phyloP scores from a whole-genome alignment of 1,140 invertebrate genomes.

The Dinothrombium tinctorium region DNA sequence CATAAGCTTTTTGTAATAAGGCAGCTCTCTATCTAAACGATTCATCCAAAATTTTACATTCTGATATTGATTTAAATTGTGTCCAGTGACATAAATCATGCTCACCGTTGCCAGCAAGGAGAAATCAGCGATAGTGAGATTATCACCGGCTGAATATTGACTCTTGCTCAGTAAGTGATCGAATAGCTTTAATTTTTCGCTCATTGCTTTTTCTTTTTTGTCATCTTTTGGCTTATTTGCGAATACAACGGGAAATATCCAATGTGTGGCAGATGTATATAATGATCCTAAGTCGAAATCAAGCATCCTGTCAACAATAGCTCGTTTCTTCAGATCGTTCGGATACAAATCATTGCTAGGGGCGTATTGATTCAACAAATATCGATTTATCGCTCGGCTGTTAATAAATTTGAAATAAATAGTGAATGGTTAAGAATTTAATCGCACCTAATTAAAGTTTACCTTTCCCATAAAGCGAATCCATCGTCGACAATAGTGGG shows the following conservation, averaged over 20 bases:
- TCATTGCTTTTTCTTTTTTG: slow-evolving; percentile 15
- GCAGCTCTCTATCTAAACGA: not conserved
- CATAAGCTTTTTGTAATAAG: too few species aligned
- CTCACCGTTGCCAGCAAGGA: slow-evolving; percentile 4
- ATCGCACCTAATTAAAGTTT: not conserved
- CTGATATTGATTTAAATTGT: not conserved
- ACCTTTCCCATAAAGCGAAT: slow-evolving; percentile 32
- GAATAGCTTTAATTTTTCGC: slow-evolving; percentile 20
- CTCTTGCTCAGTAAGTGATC: slow-evolving; percentile 19
- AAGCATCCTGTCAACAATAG: slow-evolving; percentile 41
- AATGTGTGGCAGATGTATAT: slow-evolving; percentile 14
- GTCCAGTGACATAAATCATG: not conserved
- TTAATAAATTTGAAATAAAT: too few species aligned
- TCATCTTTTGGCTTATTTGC: not conserved
- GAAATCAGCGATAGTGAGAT: slow-evolving; percentile 39
- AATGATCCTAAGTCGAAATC: slow-evolving; percentile 32
- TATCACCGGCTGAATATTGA: slow-evolving; percentile 21
- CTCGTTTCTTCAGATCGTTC: slow-evolving; percentile 35
- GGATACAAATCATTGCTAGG: slow-evolving; percentile 39
- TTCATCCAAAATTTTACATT: not conserved
- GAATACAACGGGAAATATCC: not conserved
- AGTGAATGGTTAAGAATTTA: not conserved
- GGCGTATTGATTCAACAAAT: slow-evolving; percentile 26
- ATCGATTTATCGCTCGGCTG: slow-evolving; percentile 13
- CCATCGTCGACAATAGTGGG: slow-evolving; percentile 39